Evolutionary conservation across 2,797 vertebrate genomes (phyloP).

Genomic region (Sylvia borin): DNA sequence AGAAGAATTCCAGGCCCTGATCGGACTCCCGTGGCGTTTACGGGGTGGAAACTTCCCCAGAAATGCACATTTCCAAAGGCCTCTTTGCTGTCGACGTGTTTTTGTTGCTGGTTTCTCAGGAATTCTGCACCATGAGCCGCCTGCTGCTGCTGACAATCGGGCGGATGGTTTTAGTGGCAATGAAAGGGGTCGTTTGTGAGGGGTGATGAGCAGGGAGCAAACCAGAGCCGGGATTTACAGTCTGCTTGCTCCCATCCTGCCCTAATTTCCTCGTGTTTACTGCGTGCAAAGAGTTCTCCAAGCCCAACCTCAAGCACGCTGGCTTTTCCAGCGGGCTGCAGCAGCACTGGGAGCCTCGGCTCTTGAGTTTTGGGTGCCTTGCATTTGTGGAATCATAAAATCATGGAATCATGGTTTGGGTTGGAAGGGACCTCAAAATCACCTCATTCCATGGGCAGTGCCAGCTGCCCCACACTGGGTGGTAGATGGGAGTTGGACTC

Average conservation of each 20-base stretch:
- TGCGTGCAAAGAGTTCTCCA: background rate
- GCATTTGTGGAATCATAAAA: background rate
- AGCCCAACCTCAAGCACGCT: background rate
- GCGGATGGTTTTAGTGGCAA: background rate
- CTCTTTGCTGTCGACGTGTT: background rate
- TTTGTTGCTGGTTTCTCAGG: background rate
- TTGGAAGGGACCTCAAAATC: background rate
- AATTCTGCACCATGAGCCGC: background rate
- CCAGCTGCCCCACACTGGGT: background rate
- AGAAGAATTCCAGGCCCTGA: slow-evolving; percentile 14
- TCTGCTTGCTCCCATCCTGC: background rate
- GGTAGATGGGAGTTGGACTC: background rate
- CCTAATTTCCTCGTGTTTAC: background rate
- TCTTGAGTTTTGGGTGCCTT: background rate
- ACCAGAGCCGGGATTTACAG: background rate
- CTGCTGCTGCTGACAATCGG: slow-evolving; percentile 21
- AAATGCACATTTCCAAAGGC: slow-evolving; percentile 28
- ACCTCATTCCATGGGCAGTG: background rate
- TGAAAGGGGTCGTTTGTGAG: background rate
- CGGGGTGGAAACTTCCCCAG: slow-evolving; percentile 51
- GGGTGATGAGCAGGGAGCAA: background rate
- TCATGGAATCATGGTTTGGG: background rate
- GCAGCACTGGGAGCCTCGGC: background rate
- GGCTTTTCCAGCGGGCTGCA: background rate
- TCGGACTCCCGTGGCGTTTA: slow-evolving; percentile 10